Base-by-base conservation (phyloP, 1,140 invertebrate species). In the Drosophila chauvacae region DNA sequence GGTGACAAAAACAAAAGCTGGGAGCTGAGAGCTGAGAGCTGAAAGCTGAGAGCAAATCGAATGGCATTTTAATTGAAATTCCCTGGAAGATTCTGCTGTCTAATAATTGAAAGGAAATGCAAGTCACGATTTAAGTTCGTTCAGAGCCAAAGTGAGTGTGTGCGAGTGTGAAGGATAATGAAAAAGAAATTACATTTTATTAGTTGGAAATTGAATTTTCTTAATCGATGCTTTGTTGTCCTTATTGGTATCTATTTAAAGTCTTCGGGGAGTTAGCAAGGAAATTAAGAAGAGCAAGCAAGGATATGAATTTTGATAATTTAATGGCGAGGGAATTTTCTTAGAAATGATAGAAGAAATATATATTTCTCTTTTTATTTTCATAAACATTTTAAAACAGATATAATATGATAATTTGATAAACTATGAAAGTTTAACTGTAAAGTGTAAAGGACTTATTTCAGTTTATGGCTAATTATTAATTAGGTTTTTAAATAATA, bases 41-140 rank as follows among this genome's bases (percentile, higher is more conserved):
- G 57, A 35, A 18, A 76, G 37, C 48, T 37, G 13, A 35, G 37
- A 11, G 50, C 62, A 51, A 61, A 55, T 77, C 74, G 73, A 77
- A 77, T 61, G 63, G 63, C 57, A 69, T 77, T 77, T 77, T 77
- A 77, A 77, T 77, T 77, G 74, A 77, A 77, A 77, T 77, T 77
- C 74, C 63, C 28, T 39, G 2, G 58, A 69, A 51, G 56, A 59
- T 72, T 59, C 68, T 72, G 53, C 66, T 71, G 66, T 72, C 65
- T 71, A 59, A 77, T 66, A 60, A 77, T 45, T 69, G 55, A 56
- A 56, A 48, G 45, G 55, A 77, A 77, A 77, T 77, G 74, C 74
- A 78, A 78, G 76, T 78, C 74, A 78, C 75, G 74, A 78, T 14
- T 62, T 51, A 57, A 57, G 42, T 51, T 70, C 44, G 28, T 53